A percentile compares a stretch with the other conserved stretches of the same genome.
These are phyloP conservation scores for Limnothrissa miodon DNA, from an alignment of 2,113 vertebrate genomes.

Conservation along the genomic window DNA sequence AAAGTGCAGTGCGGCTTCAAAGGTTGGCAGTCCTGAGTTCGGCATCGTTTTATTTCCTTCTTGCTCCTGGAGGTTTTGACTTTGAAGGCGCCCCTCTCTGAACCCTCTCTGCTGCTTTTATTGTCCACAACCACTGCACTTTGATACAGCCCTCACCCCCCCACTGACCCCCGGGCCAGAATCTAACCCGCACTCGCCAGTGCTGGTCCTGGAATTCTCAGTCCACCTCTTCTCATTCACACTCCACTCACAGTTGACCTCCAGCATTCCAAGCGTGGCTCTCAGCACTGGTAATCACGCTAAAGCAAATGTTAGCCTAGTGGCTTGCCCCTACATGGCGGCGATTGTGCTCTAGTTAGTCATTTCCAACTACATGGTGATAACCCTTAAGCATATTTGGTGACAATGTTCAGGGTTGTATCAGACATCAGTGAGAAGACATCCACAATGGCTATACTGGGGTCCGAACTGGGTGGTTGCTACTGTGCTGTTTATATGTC, in stretches of 20 bases:
- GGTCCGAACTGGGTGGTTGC: neutral
- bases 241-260: neutral
- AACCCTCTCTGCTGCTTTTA: neutral
- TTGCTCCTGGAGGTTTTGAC: neutral
- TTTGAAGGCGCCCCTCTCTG: constrained; percentile 40
- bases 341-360: neutral
- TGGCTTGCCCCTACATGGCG: neutral
- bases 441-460: neutral
- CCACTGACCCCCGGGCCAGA: neutral
- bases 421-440: neutral
- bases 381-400: no score
- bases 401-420: neutral
- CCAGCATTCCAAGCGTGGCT: neutral
- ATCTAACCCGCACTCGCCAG: neutral
- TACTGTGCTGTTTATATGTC: neutral
- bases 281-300: neutral
- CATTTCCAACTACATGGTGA: neutral
- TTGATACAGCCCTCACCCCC: neutral
- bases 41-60: neutral
- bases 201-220: neutral
- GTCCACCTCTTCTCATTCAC: neutral
- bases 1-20: constrained; percentile 38
- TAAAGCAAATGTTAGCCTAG: neutral
- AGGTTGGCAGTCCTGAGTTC: constrained; percentile 4
- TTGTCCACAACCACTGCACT: neutral